Evolutionary conservation across 2,113 vertebrate genomes (phyloP), one percentile per base, ranked within the genome.

Genomic region (Barbus barbus): DNA sequence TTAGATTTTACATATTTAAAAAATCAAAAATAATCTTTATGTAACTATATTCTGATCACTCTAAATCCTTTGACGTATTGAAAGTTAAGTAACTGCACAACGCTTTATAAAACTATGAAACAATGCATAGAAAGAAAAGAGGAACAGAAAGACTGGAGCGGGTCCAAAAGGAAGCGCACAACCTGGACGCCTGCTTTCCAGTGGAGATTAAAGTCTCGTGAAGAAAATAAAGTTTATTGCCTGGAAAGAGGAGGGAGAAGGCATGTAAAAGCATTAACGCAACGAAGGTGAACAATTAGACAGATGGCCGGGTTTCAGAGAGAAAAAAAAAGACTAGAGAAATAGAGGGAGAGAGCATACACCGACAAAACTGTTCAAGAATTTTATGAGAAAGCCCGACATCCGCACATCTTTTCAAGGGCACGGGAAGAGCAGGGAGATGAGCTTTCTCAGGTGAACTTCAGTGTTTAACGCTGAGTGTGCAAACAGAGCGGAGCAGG

Each of bases 181-280:
- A 96, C 95, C 96, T 95, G 96, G 95, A 96, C 95, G 93, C 94
- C 94, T 94, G 96, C 96, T 96, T 95, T 95, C 96, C 96, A 94
- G 95, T 95, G 94, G 96, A 96, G 97, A 97, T 97, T 96, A 95
- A 98, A 99, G 97, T 97, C 97, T 98, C 96, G 96, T 94, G 96
- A 97, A 98, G 97, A 98, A 98, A 99, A 98, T 98, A 99, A 99
- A 99, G 97, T 99, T 99, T 99, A 99, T 98, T 99, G 97, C 96
- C 97, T 98, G 97, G 97, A 99, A 99, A 99, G 96, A 95, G 95
- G 95, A 94, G 83, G 94, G 95, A 86, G 89, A 95, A 96, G 95
- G 96, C 96, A 96, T 95, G 97, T 97, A 96, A 96, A 98, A 96
- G 96, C 98, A 97, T 96, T 97, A 97, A 99, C 96, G 97, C 97